Percentiles rank a stretch among this genome's conserved stretches.
These are phyloP conservation scores for Lepidocyrtoides sp. DNA, from an alignment of 2,888 invertebrate species.

Conservation along the genomic window DNA sequence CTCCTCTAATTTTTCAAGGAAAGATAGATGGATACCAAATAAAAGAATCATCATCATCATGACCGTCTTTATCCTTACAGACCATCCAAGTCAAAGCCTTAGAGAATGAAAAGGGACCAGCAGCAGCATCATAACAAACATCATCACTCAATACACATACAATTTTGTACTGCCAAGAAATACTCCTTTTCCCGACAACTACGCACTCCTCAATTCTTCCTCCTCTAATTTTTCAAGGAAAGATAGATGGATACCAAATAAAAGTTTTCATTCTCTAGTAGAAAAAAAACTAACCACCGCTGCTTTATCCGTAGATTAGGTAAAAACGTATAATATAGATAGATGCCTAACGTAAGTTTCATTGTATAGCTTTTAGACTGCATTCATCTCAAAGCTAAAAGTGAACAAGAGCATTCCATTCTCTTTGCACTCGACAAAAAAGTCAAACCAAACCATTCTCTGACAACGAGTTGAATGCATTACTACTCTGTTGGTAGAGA, in stretches of 20 bases:
- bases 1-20: constrained; percentile 62
- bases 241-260: constrained; percentile 31
- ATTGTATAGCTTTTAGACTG: neutral
- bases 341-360: neutral
- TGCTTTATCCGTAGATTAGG: neutral
- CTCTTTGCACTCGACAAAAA: constrained; percentile 36
- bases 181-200: constrained; percentile 50
- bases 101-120: too few relatives aligned
- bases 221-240: constrained; percentile 61
- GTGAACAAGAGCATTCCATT: constrained; percentile 65
- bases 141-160: neutral
- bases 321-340: neutral
- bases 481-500: neutral
- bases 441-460: constrained; percentile 34
- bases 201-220: constrained; percentile 37
- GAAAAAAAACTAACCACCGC: neutral
- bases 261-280: constrained; percentile 14
- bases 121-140: too few relatives aligned
- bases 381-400: constrained; percentile 7
- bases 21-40: constrained; percentile 28
- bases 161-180: neutral
- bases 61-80: too few relatives aligned
- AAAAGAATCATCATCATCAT: too few relatives aligned
- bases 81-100: too few relatives aligned
- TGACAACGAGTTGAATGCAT: neutral